Conservation (phyloP, 2,113 vertebrate genomes). For the Tachuris rubrigastra region DNA sequence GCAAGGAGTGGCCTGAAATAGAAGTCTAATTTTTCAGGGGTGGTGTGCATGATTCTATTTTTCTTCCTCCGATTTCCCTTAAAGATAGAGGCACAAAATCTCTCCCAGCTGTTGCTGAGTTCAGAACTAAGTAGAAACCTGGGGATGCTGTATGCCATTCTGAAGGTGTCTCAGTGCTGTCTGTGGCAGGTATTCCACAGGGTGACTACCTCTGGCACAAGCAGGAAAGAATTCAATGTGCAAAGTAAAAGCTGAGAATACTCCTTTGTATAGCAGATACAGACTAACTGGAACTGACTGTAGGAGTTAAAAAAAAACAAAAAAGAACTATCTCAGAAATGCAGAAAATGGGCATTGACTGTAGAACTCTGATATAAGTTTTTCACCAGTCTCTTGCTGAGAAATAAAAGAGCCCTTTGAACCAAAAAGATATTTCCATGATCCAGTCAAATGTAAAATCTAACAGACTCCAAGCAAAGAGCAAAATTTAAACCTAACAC, state of each 20-base stretch:
- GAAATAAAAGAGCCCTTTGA: neutral
- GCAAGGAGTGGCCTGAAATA: neutral
- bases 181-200: neutral
- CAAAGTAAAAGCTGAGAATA: neutral
- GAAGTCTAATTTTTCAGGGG: neutral
- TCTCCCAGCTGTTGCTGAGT: neutral
- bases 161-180: neutral
- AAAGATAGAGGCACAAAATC: neutral
- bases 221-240: neutral
- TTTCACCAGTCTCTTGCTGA: neutral
- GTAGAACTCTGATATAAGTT: neutral
- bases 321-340: neutral
- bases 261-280: neutral
- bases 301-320: neutral
- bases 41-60: fast-evolving
- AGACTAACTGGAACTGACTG: neutral
- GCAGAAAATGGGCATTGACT: neutral
- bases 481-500: neutral
- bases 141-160: neutral
- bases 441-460: neutral
- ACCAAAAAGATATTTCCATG: neutral
- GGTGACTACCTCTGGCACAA: neutral
- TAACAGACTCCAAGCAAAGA: neutral
- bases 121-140: neutral
- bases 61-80: neutral